Base-by-base conservation (phyloP, 2,113 vertebrate species). In the Triplophysa siluroides region DNA sequence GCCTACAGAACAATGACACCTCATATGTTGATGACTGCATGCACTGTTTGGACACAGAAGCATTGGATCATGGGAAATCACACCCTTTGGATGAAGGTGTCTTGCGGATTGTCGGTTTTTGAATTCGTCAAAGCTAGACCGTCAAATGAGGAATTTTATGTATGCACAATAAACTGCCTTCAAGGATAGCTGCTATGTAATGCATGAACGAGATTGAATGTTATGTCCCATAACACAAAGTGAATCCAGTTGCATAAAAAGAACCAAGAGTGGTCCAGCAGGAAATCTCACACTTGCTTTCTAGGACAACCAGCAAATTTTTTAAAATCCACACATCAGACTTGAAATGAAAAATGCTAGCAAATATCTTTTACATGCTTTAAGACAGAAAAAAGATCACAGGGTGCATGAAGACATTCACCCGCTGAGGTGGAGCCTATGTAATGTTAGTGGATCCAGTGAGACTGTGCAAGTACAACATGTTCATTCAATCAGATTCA, bases 241-340 rank as follows among this genome's bases (percentile, higher is more conserved):
- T 19, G 54, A 64, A 62, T 3, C 13, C 33, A 58, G 67, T 13
- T 47, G 21, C 14, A 52, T 23, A 19, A 64, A 26, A 54, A 47
- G 65, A 47, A 21, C 63, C 6, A 78, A 38, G 62, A 10, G 29
- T 19, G 33, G 61, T 41, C 24, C 41, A 12, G 21, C 16, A 41
- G 24, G 69, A 45, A 73, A 26, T 58, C 62, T 33, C 19, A 54
- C 38, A 38, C 23, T 58, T 60, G 50, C 50, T n/a, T 60, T 67
- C 14, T 81, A 58, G 68, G 56, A 75, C n/a, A 54, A 74, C 69
- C 62, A 74, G 78, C 78, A 66, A 75, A 80, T 38, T 50, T 75
- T 65, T 54, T 29, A 65, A 56, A 63, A 41, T 38, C 33, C 33
- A 38, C 33, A 38, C 33, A 52, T 21, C 21, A 56, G 60, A 65